phyloP scores from a whole-genome alignment of 2,113 vertebrate species.

The Dolichallabes microphthalmus region DNA sequence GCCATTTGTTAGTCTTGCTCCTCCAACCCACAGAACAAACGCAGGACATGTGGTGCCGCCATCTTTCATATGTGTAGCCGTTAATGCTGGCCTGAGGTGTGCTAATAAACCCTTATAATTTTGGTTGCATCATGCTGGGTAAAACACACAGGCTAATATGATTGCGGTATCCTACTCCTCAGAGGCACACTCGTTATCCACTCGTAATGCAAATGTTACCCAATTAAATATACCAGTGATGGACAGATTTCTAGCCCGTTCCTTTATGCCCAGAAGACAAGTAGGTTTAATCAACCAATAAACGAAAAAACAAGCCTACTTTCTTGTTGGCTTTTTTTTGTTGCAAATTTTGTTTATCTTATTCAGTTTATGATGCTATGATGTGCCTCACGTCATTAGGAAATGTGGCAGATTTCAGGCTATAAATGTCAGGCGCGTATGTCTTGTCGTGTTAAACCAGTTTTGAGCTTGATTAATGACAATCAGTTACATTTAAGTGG shows the following conservation, averaged over 20 bases:
- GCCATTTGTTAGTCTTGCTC: not conserved
- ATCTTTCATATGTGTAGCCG: not conserved
- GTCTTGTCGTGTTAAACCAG: not conserved
- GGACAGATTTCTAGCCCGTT: not conserved
- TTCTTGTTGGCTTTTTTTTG: not conserved
- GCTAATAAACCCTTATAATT: too few species aligned
- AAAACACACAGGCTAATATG: not conserved
- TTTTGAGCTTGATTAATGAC: not conserved
- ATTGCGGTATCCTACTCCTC: not conserved
- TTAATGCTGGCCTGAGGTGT: too few species aligned
- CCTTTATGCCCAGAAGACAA: not conserved
- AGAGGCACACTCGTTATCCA: not conserved
- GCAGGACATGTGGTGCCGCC: not conserved
- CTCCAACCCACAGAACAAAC: not conserved
- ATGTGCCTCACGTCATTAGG: not conserved
- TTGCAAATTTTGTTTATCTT: not conserved
- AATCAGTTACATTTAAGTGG: not conserved
- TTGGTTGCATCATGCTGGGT: not conserved
- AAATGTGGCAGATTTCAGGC: not conserved
- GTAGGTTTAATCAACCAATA: not conserved
- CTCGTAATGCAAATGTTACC: not conserved
- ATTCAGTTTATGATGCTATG: not conserved
- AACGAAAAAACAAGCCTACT: not conserved
- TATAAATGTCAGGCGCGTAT: not conserved
- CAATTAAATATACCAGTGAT: not conserved